Evolutionary conservation across 2,888 invertebrate species (phyloP).

Genomic region (Nasonovia ribisnigri): DNA sequence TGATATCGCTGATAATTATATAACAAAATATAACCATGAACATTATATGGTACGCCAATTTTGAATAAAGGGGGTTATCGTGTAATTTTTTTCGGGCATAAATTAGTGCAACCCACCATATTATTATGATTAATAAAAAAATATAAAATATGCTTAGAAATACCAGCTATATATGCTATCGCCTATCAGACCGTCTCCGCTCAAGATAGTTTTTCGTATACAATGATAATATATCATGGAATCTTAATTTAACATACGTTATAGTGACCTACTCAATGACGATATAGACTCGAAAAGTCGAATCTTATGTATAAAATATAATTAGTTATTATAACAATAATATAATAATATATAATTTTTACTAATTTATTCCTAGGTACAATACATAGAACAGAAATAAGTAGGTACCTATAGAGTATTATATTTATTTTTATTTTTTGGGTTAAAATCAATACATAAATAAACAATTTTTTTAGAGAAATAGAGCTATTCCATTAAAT

Average conservation of each 20-base stretch:
- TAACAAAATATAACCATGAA: background rate
- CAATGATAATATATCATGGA: background rate
- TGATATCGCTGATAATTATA: background rate
- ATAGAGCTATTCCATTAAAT: background rate
- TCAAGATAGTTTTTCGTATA: background rate
- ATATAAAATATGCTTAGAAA: background rate
- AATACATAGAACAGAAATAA: background rate
- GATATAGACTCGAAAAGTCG: background rate
- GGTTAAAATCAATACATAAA: background rate
- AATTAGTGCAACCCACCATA: background rate
- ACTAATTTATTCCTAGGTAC: background rate
- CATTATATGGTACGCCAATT: background rate
- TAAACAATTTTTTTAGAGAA: background rate
- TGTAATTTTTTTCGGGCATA: background rate
- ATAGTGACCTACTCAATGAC: background rate
- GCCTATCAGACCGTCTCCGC: background rate
- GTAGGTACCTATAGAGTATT: background rate
- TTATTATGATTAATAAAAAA: background rate
- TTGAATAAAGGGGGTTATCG: background rate
- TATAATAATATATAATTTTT: too few relatives aligned
- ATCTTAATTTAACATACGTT: background rate
- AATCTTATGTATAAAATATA: background rate
- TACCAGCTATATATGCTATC: background rate
- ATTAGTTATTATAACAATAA: too few relatives aligned
- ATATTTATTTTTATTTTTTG: background rate